Percentiles rank a stretch among this genome's conserved stretches.
phyloP scores from a whole-genome alignment of 2,888 invertebrate species.

The Diplazon laetatorius region DNA sequence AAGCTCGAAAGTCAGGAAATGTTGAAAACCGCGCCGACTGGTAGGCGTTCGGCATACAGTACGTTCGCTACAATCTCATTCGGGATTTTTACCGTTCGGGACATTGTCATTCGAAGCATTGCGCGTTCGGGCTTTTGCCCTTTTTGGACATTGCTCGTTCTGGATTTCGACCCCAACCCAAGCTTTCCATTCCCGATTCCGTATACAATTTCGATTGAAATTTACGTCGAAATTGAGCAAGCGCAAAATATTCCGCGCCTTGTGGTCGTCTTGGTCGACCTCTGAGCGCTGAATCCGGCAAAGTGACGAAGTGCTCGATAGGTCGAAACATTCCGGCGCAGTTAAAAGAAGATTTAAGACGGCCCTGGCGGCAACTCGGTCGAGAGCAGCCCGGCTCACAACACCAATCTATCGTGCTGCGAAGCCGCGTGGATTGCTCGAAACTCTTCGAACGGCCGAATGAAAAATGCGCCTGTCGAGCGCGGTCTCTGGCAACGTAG shows the following conservation, averaged over 20 bases:
- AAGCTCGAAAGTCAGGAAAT: no score
- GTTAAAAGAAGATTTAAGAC: constrained; percentile 74
- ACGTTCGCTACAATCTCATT: no score
- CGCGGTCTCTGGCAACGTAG: not conserved
- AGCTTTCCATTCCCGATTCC: constrained; percentile 16
- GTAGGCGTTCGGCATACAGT: no score
- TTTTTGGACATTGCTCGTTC: no score
- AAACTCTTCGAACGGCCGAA: constrained; percentile 50
- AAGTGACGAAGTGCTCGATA: constrained; percentile 51
- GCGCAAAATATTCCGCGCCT: constrained; percentile 30
- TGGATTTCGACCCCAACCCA: no score
- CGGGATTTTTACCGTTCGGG: no score
- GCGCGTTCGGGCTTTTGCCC: no score
- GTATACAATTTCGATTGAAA: constrained; percentile 25
- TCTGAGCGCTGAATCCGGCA: constrained; percentile 18
- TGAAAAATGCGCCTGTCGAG: constrained; percentile 53
- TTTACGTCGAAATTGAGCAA: constrained; percentile 55
- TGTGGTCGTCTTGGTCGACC: constrained; percentile 8
- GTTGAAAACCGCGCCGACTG: no score
- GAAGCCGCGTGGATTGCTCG: constrained; percentile 50
- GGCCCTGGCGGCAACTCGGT: constrained; percentile 34
- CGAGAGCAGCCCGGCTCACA: constrained; percentile 8
- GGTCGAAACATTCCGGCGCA: constrained; percentile 61
- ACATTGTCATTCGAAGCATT: no score
- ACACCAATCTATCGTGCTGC: constrained; percentile 47